Base-by-base conservation (phyloP, 2,113 vertebrate species). In the Notothenia rossii region DNA sequence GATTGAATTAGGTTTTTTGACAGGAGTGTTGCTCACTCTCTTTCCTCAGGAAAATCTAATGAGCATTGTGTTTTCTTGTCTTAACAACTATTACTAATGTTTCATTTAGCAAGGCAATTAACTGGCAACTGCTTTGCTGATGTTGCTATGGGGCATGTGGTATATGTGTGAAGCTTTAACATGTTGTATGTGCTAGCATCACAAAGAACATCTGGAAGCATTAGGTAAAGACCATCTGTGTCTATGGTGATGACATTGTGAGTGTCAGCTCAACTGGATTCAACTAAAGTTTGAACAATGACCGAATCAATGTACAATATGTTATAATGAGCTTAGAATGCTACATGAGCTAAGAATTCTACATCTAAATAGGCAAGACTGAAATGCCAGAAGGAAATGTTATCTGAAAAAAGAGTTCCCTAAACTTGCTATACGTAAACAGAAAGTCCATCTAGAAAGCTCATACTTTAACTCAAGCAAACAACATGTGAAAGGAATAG, bases 71-170 rank as follows among this genome's bases (percentile, higher is more conserved):
- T 81, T 77, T 71, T 73, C 51, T 22, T 72, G 15, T 63, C 33
- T 25, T 12, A 83, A 82, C 40, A 51, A 43, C 70, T 49, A 54
- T 63, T 60, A 66, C 67, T 58, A 75, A 68, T 62, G 72, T 64
- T 73, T 79, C 79, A 62, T 74, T 81, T 50, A 86, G 83, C 79
- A 73, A 86, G 60, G 73, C 75, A 75, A 76, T 90, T 90, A 86
- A 72, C n/a, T 48, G 75, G 40, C 69, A 75, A 86, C 51, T 69
- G 77, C 60, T 62, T 60, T 25, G 6, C 56, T 80, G 60, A 67
- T 77, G 66, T 79, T 76, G 36, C 54, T 72, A 58, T 7, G 63
- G 12, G 51, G 65, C 62, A 56, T 63, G 36, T 0, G 7, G 14
- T 54, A 9, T 10, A 72, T 53, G 56, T 70, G 45, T n/a, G 48